Evolutionary conservation across 2,113 vertebrate species (phyloP).

Genomic region (Mustela lutreola): DNA sequence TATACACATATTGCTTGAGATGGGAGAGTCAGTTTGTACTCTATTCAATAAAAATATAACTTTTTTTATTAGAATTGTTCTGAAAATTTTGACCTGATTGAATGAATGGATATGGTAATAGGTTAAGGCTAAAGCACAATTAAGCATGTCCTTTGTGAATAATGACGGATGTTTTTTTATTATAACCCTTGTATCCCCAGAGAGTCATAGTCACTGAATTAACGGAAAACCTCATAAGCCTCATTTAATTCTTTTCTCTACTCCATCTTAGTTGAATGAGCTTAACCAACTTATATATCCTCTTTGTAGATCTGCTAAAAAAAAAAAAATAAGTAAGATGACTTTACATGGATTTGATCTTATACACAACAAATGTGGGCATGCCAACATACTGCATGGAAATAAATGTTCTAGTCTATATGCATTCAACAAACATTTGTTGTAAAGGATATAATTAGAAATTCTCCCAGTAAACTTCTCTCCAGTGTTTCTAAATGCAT

Average conservation of each 20-base stretch:
- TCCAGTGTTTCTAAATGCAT: neutral
- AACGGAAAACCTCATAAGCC: neutral
- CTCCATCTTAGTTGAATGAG: neutral
- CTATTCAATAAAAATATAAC: neutral
- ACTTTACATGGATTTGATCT: neutral
- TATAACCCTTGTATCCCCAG: neutral
- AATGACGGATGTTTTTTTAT: neutral
- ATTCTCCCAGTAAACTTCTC: neutral
- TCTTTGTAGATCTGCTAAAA: neutral
- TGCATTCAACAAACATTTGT: neutral
- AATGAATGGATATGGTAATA: neutral
- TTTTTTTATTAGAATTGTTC: neutral
- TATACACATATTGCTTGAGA: neutral
- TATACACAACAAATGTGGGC: neutral
- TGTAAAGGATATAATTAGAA: neutral
- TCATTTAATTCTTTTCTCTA: neutral
- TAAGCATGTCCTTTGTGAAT: neutral
- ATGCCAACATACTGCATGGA: neutral
- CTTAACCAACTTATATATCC: neutral
- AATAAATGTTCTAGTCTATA: neutral
- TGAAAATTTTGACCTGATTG: slow-evolving; percentile 26
- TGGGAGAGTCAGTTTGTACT: neutral
- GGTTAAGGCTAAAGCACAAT: neutral
- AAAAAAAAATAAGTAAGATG: neutral
- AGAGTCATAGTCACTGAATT: neutral